Base-by-base conservation (phyloP, 1,140 invertebrate species). In the Nebria ingens region DNA sequence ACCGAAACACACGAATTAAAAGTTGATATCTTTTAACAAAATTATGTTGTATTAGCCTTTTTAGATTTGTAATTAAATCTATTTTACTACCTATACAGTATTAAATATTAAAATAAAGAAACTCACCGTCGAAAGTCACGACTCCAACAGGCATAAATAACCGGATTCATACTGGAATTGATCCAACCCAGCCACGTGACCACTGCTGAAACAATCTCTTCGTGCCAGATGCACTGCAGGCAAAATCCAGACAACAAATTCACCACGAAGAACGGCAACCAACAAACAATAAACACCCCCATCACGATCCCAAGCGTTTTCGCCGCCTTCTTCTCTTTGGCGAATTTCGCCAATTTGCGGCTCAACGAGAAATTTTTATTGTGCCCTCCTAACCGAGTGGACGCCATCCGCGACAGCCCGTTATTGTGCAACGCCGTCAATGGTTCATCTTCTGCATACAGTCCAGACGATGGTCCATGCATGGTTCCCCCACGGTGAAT, bases 111-210 rank as follows among this genome's bases (percentile, higher is more conserved):
- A 34, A 9, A n/a, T 34, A 34, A 9, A 34, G n/a, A 34, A 20
- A 71, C 79, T 79, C 71, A 93, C 91, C 92, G 87, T 74, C 93
- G 79, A 73, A 97, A 97, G 70, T 98, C 94, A 68, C 88, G 80
- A 71, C 91, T 95, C 89, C 92, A 97, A 65, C 90, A 96, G 1
- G 93, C 93, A 72, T 98, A 98, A 64, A 98, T 98, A 52, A 97
- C 88, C 1, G 93, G 93, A 76, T 97, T 97, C 91, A 97, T 94
- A 23, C 90, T 87, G 20, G 94, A 98, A 74, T 99, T 99, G 64
- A 98, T 91, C 91, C 97, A 99, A 49, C 97, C 97, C 2, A 98
- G 81, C 97, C 97, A 99, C 25, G 93, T 97, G 29, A 98, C 91
- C 20, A 97, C 83, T 12, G 91, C 89, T 57, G 91, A 91, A 2